A percentile compares a stretch with the other conserved stretches of the same genome.
phyloP scores from a whole-genome alignment of 1,140 invertebrate species.

The Choristoneura fumiferana region DNA sequence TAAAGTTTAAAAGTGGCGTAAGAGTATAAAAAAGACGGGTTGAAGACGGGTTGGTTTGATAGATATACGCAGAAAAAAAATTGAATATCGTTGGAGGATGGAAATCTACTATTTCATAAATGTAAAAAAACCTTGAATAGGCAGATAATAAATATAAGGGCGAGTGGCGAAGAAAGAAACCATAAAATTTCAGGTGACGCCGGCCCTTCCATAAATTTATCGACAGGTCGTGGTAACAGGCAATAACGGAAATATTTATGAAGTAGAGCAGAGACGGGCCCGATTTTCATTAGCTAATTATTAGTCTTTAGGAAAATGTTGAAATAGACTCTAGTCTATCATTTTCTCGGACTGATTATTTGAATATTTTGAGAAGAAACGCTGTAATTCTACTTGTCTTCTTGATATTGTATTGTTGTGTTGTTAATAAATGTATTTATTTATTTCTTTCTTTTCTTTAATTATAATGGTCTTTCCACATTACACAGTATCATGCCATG shows the following conservation, averaged over 20 bases:
- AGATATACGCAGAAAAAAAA: no score
- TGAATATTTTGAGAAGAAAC: neutral
- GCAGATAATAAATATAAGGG: conserved; percentile 53
- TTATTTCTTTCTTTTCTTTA: no score
- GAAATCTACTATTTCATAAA: conserved; percentile 2
- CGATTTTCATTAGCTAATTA: conserved; percentile 72
- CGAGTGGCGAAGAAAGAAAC: conserved; percentile 60
- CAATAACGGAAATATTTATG: conserved; percentile 74
- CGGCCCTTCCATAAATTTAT: conserved; percentile 73
- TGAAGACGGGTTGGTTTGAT: no score
- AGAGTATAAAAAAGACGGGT: no score
- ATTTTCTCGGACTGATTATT: neutral
- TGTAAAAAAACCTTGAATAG: conserved; percentile 12
- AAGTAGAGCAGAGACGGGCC: conserved; percentile 51
- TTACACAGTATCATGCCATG: no score
- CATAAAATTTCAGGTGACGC: conserved; percentile 73
- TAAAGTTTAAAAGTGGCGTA: no score
- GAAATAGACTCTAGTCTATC: neutral
- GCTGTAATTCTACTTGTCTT: no score
- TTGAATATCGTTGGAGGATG: neutral
- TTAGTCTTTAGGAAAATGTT: conserved; percentile 32
- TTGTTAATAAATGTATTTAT: no score
- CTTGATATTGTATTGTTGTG: no score
- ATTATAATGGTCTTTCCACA: no score
- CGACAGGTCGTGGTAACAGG: conserved; percentile 71